Evolutionary conservation across 1,140 invertebrate species (phyloP).

Genomic region (Zeugodacus cucurbitae): DNA sequence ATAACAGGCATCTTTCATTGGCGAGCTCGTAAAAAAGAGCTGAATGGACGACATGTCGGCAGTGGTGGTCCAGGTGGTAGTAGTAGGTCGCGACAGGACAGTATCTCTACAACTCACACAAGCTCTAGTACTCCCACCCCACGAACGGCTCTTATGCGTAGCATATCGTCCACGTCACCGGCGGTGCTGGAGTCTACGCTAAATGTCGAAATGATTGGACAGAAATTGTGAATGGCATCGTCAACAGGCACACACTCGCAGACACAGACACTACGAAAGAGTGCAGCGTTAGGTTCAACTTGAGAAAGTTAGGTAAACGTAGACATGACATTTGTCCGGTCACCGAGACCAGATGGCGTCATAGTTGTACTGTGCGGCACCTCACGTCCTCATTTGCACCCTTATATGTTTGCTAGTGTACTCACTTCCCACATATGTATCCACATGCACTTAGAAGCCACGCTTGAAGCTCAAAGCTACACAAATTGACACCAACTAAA

Average conservation of each 20-base stretch:
- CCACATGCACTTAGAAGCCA: neutral
- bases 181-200: constrained; percentile 20
- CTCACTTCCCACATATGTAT: neutral
- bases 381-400: neutral
- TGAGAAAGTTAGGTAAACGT: neutral
- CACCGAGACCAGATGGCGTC: neutral
- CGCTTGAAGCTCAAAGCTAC: neutral
- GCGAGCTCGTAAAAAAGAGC: constrained; percentile 47
- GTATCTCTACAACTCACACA: neutral
- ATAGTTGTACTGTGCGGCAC: neutral
- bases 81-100: neutral
- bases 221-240: constrained; percentile 5
- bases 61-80: neutral
- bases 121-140: neutral
- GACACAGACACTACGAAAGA: neutral
- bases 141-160: constrained; percentile 40
- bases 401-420: neutral
- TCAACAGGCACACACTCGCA: neutral
- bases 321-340: neutral
- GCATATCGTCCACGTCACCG: constrained; percentile 31
- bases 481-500: neutral
- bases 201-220: constrained; percentile 1
- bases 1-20: constrained; percentile 58
- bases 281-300: neutral
- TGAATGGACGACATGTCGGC: neutral